Evolutionary conservation across 2,888 invertebrate species (phyloP), one percentile per base, ranked within the genome.

Genomic region (Petrophora chlorosata): DNA sequence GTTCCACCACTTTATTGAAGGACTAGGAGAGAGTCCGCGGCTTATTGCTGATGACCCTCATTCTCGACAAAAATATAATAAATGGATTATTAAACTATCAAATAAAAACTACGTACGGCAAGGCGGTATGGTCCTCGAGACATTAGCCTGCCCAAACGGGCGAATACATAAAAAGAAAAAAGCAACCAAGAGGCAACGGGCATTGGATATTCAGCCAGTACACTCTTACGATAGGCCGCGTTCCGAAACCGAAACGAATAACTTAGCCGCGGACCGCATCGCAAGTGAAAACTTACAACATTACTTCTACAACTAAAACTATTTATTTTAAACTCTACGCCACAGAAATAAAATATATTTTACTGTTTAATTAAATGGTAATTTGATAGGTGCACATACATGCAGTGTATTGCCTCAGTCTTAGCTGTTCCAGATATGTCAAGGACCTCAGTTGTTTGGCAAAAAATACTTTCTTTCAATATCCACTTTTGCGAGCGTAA

Each of bases 391-490:
- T 62, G 59, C 55, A 60, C 63, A 62, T 64, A 65, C 67, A 62
- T 64, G 65, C 67, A 40, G 34, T 9, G 35, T 34, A 67, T 83
- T 82, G 73, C 78, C 70, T 71, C 78, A 79, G 65, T 61, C 63
- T 68, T 63, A 69, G 67, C 69, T 65, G 81, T 74, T 78, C 80
- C 75, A 84, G 82, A 79, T 84, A 72, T 82, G 83, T 86, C 86
- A 87, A 86, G 86, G 86, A 83, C 81, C 41, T 33, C 14, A 65
- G 63, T 64, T 70, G 67, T 76, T 76, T 80, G 72, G 78, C 73
- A 79, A 80, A 79, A 73, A 38, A 70, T 67, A 74, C 79, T 80
- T 83, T 81, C 79, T 80, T 83, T 75, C 72, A 65, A 68, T 76
- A 67, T 68, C 64, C 68, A 68, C 67, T 59, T 66, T 59, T 58